phyloP scores from a whole-genome alignment of 1,140 invertebrate genomes.

The Ditylenchus dipsaci region DNA sequence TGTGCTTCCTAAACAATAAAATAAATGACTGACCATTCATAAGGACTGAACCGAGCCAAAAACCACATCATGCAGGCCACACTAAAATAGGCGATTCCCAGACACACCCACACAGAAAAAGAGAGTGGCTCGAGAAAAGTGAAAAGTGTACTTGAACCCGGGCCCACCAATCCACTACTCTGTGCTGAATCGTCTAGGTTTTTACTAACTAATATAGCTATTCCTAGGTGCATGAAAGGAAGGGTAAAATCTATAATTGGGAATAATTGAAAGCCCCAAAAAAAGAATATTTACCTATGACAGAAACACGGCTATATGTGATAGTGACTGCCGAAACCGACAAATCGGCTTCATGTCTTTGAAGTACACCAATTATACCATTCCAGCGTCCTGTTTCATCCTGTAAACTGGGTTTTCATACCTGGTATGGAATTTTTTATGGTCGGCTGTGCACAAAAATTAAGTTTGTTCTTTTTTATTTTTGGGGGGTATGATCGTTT shows the following conservation, averaged over 20 bases:
- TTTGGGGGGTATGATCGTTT: too few relatives aligned
- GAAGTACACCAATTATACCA: slow-evolving; percentile 72
- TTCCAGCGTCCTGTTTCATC: slow-evolving; percentile 69
- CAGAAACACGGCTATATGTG: slow-evolving; percentile 79
- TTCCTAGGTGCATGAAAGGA: slow-evolving; percentile 85
- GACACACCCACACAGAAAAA: slow-evolving; percentile 75
- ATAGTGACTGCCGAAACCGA: slow-evolving; percentile 89
- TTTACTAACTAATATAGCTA: slow-evolving; percentile 79
- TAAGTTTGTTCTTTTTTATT: too few relatives aligned
- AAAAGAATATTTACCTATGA: slow-evolving; percentile 53
- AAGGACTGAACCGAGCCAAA: slow-evolving; percentile 82
- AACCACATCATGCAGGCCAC: slow-evolving; percentile 88
- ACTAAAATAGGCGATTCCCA: slow-evolving; percentile 75
- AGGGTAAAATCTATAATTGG: slow-evolving; percentile 74
- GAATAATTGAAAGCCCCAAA: not conserved
- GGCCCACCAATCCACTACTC: not conserved
- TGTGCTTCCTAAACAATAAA: not conserved
- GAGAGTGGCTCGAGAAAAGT: slow-evolving; percentile 83
- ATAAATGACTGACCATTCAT: slow-evolving; percentile 71
- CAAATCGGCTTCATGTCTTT: slow-evolving; percentile 74
- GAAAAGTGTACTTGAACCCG: slow-evolving; percentile 42
- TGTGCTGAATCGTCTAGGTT: slow-evolving; percentile 78
- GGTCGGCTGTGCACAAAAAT: not conserved
- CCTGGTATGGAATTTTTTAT: too few relatives aligned
- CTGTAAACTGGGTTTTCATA: slow-evolving; percentile 21